Evolutionary conservation across 2,797 vertebrate genomes (phyloP).

Genomic region (Eleutherodactylus coqui): DNA sequence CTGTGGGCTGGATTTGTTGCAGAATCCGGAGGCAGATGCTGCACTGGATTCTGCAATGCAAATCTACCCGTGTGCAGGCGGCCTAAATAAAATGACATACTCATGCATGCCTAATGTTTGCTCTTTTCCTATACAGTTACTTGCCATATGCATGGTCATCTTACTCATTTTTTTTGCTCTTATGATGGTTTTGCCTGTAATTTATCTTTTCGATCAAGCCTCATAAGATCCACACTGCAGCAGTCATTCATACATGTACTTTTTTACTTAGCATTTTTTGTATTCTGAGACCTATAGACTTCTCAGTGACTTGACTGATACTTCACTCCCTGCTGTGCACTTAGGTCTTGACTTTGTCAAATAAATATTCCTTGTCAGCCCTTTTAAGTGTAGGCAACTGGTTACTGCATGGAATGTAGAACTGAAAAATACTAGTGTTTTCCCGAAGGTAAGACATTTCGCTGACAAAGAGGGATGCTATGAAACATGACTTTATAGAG

Average conservation of each 20-base stretch:
- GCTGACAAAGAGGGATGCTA: constrained; percentile 11
- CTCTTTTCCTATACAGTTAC: too few relatives aligned
- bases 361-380: neutral
- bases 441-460: neutral
- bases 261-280: constrained; percentile 30
- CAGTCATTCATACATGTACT: constrained; percentile 23
- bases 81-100: too few relatives aligned
- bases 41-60: too few relatives aligned
- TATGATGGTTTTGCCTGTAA: neutral
- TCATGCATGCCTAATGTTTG: too few relatives aligned
- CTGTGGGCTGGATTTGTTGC: too few relatives aligned
- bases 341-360: neutral
- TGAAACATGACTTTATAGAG: constrained; percentile 45
- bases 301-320: neutral
- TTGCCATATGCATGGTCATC: too few relatives aligned
- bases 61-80: too few relatives aligned
- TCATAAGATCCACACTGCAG: neutral
- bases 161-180: neutral
- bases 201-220: constrained; percentile 35
- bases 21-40: too few relatives aligned
- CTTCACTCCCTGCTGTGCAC: constrained; percentile 1
- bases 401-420: constrained; percentile 34
- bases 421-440: neutral
- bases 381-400: constrained; percentile 9
- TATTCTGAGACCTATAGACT: constrained; percentile 1